A percentile compares a stretch with the other conserved stretches of the same genome.
Evolutionary conservation across 2,888 invertebrate genomes (phyloP).

Genomic region (Uropetala carovei): DNA sequence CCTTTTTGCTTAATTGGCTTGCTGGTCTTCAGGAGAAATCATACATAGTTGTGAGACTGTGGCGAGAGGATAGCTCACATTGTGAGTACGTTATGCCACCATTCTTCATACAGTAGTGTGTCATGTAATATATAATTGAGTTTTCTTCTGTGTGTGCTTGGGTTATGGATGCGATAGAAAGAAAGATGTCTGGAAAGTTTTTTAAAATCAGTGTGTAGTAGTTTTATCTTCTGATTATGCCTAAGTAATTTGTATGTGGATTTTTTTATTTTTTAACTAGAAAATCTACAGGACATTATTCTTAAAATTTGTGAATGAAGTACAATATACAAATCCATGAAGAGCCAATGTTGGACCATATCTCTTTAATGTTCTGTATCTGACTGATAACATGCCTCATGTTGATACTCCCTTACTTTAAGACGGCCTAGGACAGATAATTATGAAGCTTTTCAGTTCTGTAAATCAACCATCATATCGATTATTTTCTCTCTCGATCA

Average conservation of each 20-base stretch:
- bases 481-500: neutral
- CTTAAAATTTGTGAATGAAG: slow-evolving; percentile 24
- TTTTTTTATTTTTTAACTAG: slow-evolving; percentile 4
- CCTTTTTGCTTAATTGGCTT: neutral
- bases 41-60: slow-evolving; percentile 17
- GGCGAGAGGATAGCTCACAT: neutral
- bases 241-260: slow-evolving; percentile 15
- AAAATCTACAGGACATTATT: slow-evolving; percentile 1
- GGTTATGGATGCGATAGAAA: slow-evolving; percentile 17
- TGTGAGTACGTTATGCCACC: slow-evolving; percentile 9
- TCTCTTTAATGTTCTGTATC: neutral
- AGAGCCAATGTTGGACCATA: slow-evolving; percentile 23
- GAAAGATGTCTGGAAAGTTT: slow-evolving; percentile 19
- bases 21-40: slow-evolving; percentile 14
- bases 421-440: neutral
- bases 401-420: neutral
- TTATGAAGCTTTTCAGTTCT: neutral
- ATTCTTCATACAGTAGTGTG: slow-evolving; percentile 28
- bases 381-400: neutral
- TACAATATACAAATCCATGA: neutral
- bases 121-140: neutral
- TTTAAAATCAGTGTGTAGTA: slow-evolving; percentile 19
- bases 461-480: neutral
- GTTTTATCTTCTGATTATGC: slow-evolving; percentile 14
- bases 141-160: neutral